Evolutionary conservation across 2,113 vertebrate genomes (phyloP).

Genomic region (Catharus bicknelli): DNA sequence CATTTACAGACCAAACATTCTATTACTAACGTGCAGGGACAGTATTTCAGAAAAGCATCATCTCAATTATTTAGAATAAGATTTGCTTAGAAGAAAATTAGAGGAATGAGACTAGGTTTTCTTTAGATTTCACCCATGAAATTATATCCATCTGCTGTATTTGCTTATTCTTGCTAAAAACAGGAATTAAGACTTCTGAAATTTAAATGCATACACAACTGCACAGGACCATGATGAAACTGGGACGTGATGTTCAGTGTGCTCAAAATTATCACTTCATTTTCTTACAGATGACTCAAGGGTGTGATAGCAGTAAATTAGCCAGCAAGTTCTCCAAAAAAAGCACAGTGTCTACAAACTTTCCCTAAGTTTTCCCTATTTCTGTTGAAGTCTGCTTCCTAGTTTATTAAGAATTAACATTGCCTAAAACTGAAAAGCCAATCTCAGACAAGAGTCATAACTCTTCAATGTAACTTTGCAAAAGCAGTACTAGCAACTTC

Average conservation of each 20-base stretch:
- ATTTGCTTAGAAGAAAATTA: not conserved
- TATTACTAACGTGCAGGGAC: not conserved
- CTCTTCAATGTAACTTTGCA: not conserved
- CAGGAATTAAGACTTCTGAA: not conserved
- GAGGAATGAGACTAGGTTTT: not conserved
- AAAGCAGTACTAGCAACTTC: not conserved
- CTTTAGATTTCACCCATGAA: not conserved
- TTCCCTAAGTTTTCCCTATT: not conserved
- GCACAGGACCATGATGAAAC: not conserved
- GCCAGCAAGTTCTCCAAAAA: not conserved
- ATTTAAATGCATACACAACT: not conserved
- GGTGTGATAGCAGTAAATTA: not conserved
- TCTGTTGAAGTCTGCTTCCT: not conserved
- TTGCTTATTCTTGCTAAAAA: not conserved
- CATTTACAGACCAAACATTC: not conserved
- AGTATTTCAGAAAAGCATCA: not conserved
- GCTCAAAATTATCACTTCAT: not conserved
- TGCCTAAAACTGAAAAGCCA: not conserved
- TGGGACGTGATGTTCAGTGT: fast-evolving
- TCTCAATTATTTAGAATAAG: not conserved
- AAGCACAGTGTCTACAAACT: not conserved
- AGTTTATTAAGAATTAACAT: not conserved
- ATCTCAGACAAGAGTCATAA: not conserved
- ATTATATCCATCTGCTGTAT: not conserved
- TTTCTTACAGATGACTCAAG: not conserved